phyloP scores from a whole-genome alignment of 2,113 vertebrate species.

The Polyodon spathula region DNA sequence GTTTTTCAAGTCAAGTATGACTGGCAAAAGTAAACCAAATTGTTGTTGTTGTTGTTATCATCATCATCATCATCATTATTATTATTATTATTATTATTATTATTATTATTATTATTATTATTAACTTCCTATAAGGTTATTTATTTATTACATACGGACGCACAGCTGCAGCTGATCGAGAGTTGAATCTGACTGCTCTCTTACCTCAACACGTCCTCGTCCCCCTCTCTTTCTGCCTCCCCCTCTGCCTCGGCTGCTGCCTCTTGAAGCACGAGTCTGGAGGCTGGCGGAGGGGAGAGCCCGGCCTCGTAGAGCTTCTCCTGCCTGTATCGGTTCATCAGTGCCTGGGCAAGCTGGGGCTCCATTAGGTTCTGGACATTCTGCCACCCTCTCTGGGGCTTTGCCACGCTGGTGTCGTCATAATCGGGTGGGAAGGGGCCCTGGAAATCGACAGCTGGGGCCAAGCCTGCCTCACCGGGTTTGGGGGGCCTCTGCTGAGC shows the following conservation, averaged over 20 bases:
- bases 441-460: conserved; percentile 38
- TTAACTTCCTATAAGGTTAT: too few species aligned
- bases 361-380: conserved; percentile 33
- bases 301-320: conserved; percentile 34
- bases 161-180: too few species aligned
- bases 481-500: conserved; percentile 19
- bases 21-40: too few species aligned
- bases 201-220: conserved; percentile 53
- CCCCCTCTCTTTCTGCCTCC: conserved; percentile 16
- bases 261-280: conserved; percentile 18
- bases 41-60: too few species aligned
- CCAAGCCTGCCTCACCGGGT: conserved; percentile 40
- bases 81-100: too few species aligned
- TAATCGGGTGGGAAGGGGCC: conserved; percentile 45
- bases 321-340: conserved; percentile 44
- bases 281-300: conserved; percentile 1
- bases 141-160: too few species aligned
- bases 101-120: too few species aligned
- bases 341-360: conserved; percentile 44
- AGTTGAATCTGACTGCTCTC: too few species aligned
- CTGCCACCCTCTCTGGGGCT: conserved; percentile 35
- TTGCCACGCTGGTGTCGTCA: conserved; percentile 53
- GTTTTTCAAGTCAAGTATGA: too few species aligned
- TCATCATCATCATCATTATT: too few species aligned
- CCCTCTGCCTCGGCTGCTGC: conserved; percentile 20